Evolutionary conservation across 2,797 vertebrate genomes (phyloP).

Genomic region (Neosilurus hyrtlii): DNA sequence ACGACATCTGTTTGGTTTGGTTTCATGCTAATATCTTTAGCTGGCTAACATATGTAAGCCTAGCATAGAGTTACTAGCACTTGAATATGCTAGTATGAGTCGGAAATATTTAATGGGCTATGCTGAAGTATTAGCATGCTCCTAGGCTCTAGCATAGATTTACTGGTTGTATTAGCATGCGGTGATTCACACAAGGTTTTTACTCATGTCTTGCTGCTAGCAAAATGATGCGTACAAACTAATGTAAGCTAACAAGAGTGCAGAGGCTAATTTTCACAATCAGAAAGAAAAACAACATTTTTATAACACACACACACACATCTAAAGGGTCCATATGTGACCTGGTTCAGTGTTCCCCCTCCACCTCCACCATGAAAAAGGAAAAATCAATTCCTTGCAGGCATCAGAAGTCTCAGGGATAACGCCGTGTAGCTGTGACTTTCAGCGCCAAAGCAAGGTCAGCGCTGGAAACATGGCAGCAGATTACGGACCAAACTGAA

Average conservation of each 20-base stretch:
- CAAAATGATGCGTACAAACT: not conserved
- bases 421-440: conserved; percentile 42
- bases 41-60: not conserved
- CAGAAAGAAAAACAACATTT: not conserved
- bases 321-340: conserved; percentile 32
- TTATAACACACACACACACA: conserved; percentile 4
- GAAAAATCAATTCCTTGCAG: conserved; percentile 52
- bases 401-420: conserved; percentile 57
- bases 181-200: not conserved
- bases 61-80: not conserved
- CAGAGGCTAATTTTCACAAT: not conserved
- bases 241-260: not conserved
- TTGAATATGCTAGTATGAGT: not conserved
- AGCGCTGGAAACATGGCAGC: conserved; percentile 53
- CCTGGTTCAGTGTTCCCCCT: conserved; percentile 41
- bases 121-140: not conserved
- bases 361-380: conserved; percentile 36
- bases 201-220: not conserved
- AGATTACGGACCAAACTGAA: conserved; percentile 69
- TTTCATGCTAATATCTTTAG: not conserved
- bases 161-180: not conserved
- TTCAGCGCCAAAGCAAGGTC: conserved; percentile 66
- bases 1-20: not conserved
- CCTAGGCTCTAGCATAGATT: not conserved
- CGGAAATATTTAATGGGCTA: not conserved